Evolutionary conservation across 30 jellyfish, hydroid and myxozoan genomes (phyloP).

Genomic region (Nemopilema nomurai): DNA sequence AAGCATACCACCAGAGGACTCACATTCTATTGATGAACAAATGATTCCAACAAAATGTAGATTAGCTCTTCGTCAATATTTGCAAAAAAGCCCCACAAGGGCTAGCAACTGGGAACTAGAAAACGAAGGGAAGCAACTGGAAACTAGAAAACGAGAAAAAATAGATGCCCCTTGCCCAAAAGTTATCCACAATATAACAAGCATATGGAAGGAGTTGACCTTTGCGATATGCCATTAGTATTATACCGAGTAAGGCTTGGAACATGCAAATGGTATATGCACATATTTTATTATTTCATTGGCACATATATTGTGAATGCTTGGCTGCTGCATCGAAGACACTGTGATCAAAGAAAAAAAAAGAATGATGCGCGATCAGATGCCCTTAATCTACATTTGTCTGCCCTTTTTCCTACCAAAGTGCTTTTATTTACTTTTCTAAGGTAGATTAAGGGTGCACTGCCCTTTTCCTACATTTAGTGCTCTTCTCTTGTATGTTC

Average conservation of each 20-base stretch:
- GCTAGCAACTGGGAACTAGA: no score
- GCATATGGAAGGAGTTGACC: slow-evolving; percentile 40
- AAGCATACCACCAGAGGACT: slow-evolving; percentile 7
- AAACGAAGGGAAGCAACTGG: not conserved
- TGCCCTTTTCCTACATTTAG: no score
- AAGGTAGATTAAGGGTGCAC: no score
- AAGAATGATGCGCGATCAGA: not conserved
- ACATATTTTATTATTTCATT: not conserved
- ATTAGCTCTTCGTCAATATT: slow-evolving; percentile 14
- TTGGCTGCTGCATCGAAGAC: slow-evolving; percentile 22
- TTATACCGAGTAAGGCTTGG: slow-evolving; percentile 28
- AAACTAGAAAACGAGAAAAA: not conserved
- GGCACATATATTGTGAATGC: slow-evolving; percentile 14
- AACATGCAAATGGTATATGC: slow-evolving; percentile 19
- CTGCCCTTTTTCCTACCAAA: no score
- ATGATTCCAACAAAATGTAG: slow-evolving; percentile 40
- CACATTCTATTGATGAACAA: slow-evolving; percentile 32
- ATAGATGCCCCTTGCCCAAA: slow-evolving; percentile 3
- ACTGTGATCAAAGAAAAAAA: slow-evolving; percentile 10
- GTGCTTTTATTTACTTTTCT: no score
- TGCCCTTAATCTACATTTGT: no score
- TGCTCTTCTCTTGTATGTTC: no score
- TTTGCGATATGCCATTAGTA: slow-evolving; percentile 30
- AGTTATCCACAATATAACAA: not conserved
- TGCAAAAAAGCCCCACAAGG: slow-evolving; percentile 52